phyloP scores from a whole-genome alignment of 2,797 vertebrate species.

The Propithecus perrieri region DNA sequence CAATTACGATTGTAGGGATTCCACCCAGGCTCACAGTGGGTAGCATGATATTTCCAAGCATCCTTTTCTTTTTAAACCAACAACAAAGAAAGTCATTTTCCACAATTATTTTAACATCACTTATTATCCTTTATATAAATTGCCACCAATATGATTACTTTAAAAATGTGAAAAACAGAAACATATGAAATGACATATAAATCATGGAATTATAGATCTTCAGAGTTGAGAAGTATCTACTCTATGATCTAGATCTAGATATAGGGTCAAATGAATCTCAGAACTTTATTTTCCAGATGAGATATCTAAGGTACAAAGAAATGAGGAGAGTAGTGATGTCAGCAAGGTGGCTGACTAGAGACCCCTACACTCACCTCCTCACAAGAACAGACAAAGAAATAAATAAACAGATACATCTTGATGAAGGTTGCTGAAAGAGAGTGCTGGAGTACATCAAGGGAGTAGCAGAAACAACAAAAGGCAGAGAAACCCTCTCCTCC shows the following conservation, averaged over 20 bases:
- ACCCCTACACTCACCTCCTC: background rate
- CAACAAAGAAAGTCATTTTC: slow-evolving; percentile 27
- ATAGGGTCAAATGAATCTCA: background rate
- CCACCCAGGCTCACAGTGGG: slow-evolving; percentile 90
- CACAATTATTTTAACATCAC: slow-evolving; percentile 13
- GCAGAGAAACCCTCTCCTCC: background rate
- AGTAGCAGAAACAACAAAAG: background rate
- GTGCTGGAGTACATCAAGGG: background rate
- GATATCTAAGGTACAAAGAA: background rate
- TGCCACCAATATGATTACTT: background rate
- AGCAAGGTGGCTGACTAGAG: background rate
- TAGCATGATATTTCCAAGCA: slow-evolving; percentile 92
- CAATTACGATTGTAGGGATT: slow-evolving; percentile 91
- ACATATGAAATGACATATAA: background rate
- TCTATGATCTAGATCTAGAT: background rate
- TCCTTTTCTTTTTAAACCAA: slow-evolving; percentile 83
- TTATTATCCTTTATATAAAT: background rate
- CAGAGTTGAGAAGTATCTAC: background rate
- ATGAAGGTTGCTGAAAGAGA: background rate
- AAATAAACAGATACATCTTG: background rate
- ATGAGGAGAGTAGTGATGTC: background rate
- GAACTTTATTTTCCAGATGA: background rate
- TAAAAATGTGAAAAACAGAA: slow-evolving; percentile 25
- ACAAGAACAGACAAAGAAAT: background rate
- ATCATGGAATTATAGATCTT: background rate